Base-by-base conservation (phyloP, 37 sponge, comb jelly and placozoan species). In the Eunapius fragilis region DNA sequence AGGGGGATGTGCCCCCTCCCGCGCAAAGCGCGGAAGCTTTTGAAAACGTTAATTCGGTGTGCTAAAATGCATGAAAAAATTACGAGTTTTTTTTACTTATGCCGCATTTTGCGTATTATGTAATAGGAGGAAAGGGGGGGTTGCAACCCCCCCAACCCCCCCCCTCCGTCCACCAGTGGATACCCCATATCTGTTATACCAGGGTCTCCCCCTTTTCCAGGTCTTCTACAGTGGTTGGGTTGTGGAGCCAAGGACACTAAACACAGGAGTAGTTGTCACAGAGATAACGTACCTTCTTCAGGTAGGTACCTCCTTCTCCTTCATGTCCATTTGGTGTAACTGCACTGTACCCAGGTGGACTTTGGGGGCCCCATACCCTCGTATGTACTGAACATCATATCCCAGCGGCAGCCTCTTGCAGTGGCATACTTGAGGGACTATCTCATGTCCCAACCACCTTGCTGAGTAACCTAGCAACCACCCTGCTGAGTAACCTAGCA, bases 391-490 rank as follows among this genome's bases (percentile, higher is more conserved):
- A 92, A 95, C 71, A 75, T 86, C 25, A 37, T 95, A 0, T 88
- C 93, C 34, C 86, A 89, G 78, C 68, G 95, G 41, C 95, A 95
- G 48, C 95, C 95, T 4, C 83, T 95, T 50, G 93, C 93, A 19
- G 77, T 95, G 19, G 93, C 95, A 19, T 95, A 95, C 68, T 85
- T 95, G 67, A 50, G 95, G 25, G 90, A 95, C 76, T 92, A 95
- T 73, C 90, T 95, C 2, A 30, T 70, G 25, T 68, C 88, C 0
- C 7, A 58, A 2, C 58, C 17, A 58, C 22, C 58, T 2, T 11
- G n/a, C 58, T 11, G 58, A 19, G 58, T 58, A 17, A 58, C 22
- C 58, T 12, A 58, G 1, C 58, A 58, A 58, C 14, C 58, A n/a
- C n/a, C n/a, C n/a, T n/a, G n/a, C 58, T 11, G 58, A 19, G 58